Percentiles rank a stretch among this genome's conserved stretches.
Conservation (phyloP, 2,113 vertebrate species). For the Pachypanchax playfairii region DNA sequence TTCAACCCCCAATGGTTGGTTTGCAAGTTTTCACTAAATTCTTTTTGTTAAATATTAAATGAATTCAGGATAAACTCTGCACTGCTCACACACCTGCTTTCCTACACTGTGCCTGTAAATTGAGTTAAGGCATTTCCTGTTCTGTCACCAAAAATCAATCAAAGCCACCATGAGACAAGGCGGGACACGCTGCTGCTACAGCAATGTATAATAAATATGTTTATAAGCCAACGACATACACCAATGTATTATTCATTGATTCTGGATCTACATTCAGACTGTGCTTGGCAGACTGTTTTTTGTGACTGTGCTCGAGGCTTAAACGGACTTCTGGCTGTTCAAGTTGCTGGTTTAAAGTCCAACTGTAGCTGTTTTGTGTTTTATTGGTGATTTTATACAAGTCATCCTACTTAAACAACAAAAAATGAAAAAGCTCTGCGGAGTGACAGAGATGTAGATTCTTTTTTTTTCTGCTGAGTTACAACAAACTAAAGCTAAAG, state of each 20-base stretch:
- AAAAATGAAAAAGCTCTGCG: slow-evolving; percentile 13
- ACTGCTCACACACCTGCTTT: neutral
- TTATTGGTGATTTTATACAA: neutral
- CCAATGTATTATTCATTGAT: slow-evolving; percentile 25
- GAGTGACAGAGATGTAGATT: neutral
- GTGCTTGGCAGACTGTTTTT: slow-evolving; percentile 6
- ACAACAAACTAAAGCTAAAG: slow-evolving; percentile 2
- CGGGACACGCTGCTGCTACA: neutral
- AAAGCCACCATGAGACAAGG: slow-evolving; percentile 12
- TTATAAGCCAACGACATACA: slow-evolving; percentile 15
- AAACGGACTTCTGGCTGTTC: slow-evolving; percentile 21
- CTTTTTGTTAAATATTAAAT: slow-evolving; percentile 4
- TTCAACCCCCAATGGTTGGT: neutral
- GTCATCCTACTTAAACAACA: no score
- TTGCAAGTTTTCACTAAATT: neutral
- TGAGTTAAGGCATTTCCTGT: neutral
- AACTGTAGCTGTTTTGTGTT: slow-evolving; percentile 2
- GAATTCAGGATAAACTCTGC: neutral
- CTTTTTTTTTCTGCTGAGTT: slow-evolving; percentile 5
- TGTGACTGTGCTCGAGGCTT: slow-evolving; percentile 7
- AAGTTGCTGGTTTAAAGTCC: slow-evolving; percentile 22
- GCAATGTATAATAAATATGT: slow-evolving; percentile 30
- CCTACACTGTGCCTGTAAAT: neutral
- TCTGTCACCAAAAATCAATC: slow-evolving; percentile 10
- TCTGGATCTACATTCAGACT: slow-evolving; percentile 17